Conservation (phyloP, 2,888 invertebrate species). For the Drosophila borborema region DNA sequence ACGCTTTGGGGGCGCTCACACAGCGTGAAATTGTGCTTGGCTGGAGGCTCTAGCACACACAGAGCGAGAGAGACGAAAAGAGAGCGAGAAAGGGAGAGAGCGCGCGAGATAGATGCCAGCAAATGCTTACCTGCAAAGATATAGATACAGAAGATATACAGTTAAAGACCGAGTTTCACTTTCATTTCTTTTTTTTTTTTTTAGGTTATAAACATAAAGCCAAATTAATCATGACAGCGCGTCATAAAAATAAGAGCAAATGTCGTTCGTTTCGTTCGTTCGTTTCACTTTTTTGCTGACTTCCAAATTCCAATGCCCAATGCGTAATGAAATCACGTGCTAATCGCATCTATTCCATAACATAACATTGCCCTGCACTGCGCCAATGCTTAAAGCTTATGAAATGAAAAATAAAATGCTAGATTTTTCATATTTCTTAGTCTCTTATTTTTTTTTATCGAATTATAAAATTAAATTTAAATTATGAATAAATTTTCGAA, state of each 20-base stretch:
- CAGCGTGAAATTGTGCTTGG: slow-evolving; percentile 62
- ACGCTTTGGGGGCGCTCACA: slow-evolving; percentile 41
- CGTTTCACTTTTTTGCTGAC: slow-evolving; percentile 17
- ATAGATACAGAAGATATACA: slow-evolving; percentile 35
- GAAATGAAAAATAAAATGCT: not conserved
- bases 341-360: slow-evolving; percentile 22
- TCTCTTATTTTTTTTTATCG: not conserved
- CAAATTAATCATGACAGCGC: slow-evolving; percentile 65
- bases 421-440: not conserved
- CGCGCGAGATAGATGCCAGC: slow-evolving; percentile 12
- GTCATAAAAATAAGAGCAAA: slow-evolving; percentile 49
- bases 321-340: slow-evolving; percentile 43
- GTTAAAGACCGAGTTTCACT: slow-evolving; percentile 28
- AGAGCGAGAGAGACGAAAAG: not conserved
- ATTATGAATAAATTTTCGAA: too few species aligned
- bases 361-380: not conserved
- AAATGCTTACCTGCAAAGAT: slow-evolving; percentile 66
- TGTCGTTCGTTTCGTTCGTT: slow-evolving; percentile 4
- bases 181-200: not conserved
- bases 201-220: slow-evolving; percentile 46
- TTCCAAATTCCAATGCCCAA: slow-evolving; percentile 28
- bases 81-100: not conserved
- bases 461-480: not conserved
- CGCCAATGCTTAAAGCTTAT: not conserved
- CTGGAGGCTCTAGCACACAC: not conserved